phyloP scores from a whole-genome alignment of 2,113 vertebrate species.

The Hemichromis elongatus region DNA sequence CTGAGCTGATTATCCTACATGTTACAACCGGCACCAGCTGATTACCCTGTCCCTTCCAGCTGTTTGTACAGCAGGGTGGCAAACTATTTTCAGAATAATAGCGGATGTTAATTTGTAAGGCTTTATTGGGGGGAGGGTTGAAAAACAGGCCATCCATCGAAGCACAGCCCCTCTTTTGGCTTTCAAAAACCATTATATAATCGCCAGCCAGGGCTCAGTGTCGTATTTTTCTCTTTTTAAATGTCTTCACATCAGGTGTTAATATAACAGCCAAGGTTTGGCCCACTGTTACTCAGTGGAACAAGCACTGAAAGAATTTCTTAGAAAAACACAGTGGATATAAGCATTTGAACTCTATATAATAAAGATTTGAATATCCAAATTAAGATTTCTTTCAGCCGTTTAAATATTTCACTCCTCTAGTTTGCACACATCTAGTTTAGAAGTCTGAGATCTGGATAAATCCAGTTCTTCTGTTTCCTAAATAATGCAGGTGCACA shows the following conservation, averaged over 20 bases:
- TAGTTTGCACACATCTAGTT: background rate
- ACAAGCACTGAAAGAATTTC: background rate
- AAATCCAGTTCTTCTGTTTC: slow-evolving; percentile 1
- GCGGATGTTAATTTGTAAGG: slow-evolving; percentile 68
- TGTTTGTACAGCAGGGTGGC: slow-evolving; percentile 62
- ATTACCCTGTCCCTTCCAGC: slow-evolving; percentile 60
- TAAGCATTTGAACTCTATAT: background rate
- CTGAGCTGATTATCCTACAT: slow-evolving; percentile 58
- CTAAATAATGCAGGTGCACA: slow-evolving; percentile 54
- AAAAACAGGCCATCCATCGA: slow-evolving; percentile 52
- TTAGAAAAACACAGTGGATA: background rate
- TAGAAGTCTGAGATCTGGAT: slow-evolving; percentile 4
- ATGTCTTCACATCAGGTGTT: slow-evolving; percentile 37
- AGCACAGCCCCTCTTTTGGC: slow-evolving; percentile 40
- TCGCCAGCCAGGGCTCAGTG: slow-evolving; percentile 17
- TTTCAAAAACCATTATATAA: slow-evolving; percentile 57
- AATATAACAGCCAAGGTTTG: background rate
- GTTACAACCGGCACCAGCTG: slow-evolving; percentile 50
- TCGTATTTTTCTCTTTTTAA: slow-evolving; percentile 32
- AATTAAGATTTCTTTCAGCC: background rate
- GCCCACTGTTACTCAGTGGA: background rate
- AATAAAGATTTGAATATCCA: background rate
- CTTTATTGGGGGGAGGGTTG: slow-evolving; percentile 53
- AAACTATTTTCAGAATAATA: slow-evolving; percentile 67
- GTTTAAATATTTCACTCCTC: background rate